Percentiles rank a stretch among this genome's conserved stretches.
Evolutionary conservation across 1,140 invertebrate genomes (phyloP).

Genomic region (Lamellibrachia luymesi): DNA sequence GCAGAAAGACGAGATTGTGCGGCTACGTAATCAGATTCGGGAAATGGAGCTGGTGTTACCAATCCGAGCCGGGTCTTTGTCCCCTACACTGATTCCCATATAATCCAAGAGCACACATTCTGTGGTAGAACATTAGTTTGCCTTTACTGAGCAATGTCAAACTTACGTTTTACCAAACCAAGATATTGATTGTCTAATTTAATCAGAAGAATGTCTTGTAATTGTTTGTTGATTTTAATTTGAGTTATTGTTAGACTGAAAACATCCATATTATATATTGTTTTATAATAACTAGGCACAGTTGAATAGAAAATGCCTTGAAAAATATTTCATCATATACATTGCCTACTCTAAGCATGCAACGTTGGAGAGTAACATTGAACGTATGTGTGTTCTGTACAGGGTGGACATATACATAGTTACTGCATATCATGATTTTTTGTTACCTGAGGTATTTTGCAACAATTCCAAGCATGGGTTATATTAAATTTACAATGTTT

Average conservation of each 20-base stretch:
- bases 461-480: neutral
- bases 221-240: neutral
- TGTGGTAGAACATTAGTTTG: constrained; percentile 22
- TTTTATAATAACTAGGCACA: neutral
- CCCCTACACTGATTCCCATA: constrained; percentile 36
- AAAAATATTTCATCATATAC: neutral
- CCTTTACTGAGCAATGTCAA: neutral
- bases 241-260: neutral
- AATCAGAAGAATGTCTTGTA: neutral
- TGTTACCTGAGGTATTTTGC: neutral
- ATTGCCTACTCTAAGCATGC: neutral
- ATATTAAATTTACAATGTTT: neutral
- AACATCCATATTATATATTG: neutral
- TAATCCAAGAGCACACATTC: neutral
- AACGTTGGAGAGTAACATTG: neutral
- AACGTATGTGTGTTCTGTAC: neutral
- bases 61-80: constrained; percentile 36
- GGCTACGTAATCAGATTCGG: constrained; percentile 42
- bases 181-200: neutral
- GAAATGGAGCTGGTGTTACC: constrained; percentile 37
- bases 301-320: neutral
- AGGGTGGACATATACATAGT: no score
- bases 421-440: neutral
- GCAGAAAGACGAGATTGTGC: constrained; percentile 52
- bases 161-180: neutral